Evolutionary conservation across 92 coral and sea anemone genomes (phyloP).

Genomic region (Epizoanthus illoricatus): DNA sequence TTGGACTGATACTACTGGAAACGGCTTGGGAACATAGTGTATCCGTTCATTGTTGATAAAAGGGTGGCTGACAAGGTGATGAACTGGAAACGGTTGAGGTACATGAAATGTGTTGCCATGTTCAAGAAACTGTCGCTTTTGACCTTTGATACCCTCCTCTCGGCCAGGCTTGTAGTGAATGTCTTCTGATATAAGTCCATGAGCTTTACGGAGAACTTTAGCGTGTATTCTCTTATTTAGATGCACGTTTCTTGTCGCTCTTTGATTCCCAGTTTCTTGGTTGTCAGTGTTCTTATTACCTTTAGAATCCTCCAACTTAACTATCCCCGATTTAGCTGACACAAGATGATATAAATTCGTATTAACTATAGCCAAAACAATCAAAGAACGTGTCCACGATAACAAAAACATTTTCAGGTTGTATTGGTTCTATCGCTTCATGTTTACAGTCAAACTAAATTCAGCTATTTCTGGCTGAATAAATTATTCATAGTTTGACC

Average conservation of each 20-base stretch:
- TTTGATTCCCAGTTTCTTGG: neutral
- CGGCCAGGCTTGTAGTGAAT: neutral
- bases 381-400: neutral
- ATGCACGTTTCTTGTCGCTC: neutral
- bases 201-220: neutral
- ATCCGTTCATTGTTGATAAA: slow-evolving; percentile 58
- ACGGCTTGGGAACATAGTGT: slow-evolving; percentile 88
- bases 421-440: slow-evolving; percentile 20
- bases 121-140: slow-evolving; percentile 38
- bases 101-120: slow-evolving; percentile 1
- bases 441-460: slow-evolving; percentile 10
- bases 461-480: neutral
- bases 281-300: neutral
- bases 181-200: slow-evolving; percentile 14
- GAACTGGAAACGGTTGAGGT: slow-evolving; percentile 58
- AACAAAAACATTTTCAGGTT: slow-evolving; percentile 24
- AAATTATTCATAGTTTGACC: slow-evolving; percentile 3
- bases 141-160: slow-evolving; percentile 25
- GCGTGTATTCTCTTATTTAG: neutral
- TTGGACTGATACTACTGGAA: slow-evolving; percentile 78
- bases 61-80: slow-evolving; percentile 53
- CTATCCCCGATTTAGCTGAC: neutral
- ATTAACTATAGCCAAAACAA: slow-evolving; percentile 14
- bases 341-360: neutral
- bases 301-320: neutral